A percentile compares a stretch with the other conserved stretches of the same genome.
phyloP scores from a whole-genome alignment of 2,113 vertebrate genomes.

The Dipodomys stephensi region DNA sequence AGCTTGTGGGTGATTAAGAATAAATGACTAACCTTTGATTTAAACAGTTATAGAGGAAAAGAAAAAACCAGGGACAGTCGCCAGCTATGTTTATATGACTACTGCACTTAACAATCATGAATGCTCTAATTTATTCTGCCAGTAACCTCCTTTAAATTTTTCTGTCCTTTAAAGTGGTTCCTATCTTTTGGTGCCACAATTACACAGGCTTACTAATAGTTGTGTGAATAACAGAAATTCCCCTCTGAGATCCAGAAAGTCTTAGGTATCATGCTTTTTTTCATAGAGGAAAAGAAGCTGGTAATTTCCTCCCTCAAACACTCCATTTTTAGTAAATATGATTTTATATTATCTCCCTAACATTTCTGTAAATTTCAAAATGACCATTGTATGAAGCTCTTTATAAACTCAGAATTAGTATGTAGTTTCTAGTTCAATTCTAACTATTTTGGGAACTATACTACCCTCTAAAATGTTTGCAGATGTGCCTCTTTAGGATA shows the following conservation, averaged over 20 bases:
- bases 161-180: slow-evolving; percentile 15
- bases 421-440: slow-evolving; percentile 33
- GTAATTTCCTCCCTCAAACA: background rate
- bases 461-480: slow-evolving; percentile 22
- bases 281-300: slow-evolving; percentile 15
- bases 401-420: slow-evolving; percentile 10
- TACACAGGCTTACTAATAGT: background rate
- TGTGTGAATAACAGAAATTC: slow-evolving; percentile 31
- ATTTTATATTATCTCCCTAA: slow-evolving; percentile 5
- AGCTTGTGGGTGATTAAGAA: slow-evolving; percentile 47
- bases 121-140: slow-evolving; percentile 5
- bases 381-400: background rate
- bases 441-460: slow-evolving; percentile 49
- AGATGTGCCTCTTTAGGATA: slow-evolving; percentile 15
- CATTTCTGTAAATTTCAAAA: slow-evolving; percentile 8
- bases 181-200: background rate
- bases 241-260: slow-evolving; percentile 41
- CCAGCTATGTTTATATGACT: slow-evolving; percentile 38
- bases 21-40: slow-evolving; percentile 59
- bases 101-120: background rate
- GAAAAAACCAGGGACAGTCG: background rate
- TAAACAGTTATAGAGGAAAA: slow-evolving; percentile 53
- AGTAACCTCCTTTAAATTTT: slow-evolving; percentile 28
- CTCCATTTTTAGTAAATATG: slow-evolving; percentile 1
- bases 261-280: background rate